A percentile compares a stretch with the other conserved stretches of the same genome.
Conservation (phyloP, 2,888 invertebrate species). For the Cactoblastis cactorum region DNA sequence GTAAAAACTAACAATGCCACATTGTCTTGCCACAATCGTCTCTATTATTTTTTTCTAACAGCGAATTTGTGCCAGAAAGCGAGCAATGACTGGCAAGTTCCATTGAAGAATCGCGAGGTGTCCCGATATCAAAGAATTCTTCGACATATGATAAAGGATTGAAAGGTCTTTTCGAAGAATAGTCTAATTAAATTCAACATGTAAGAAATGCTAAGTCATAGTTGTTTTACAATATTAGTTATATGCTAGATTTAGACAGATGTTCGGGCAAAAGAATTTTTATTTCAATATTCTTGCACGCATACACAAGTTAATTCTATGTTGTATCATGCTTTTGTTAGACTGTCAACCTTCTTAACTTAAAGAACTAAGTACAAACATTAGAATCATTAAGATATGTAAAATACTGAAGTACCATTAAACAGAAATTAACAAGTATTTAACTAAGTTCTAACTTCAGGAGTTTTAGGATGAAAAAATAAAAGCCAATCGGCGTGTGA, state of each 20-base stretch:
- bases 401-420: no score
- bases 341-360: no score
- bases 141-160: neutral
- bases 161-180: neutral
- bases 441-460: neutral
- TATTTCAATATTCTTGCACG: no score
- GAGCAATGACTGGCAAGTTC: neutral
- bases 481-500: slow-evolving; percentile 31
- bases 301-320: no score
- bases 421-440: neutral
- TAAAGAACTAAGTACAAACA: no score
- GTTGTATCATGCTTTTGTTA: no score
- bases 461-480: slow-evolving; percentile 14
- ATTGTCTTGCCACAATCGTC: slow-evolving; percentile 19
- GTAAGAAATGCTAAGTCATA: neutral
- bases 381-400: no score
- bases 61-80: neutral
- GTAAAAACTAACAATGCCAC: slow-evolving; percentile 1
- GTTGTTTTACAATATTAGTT: no score
- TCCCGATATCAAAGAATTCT: neutral
- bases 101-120: neutral
- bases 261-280: no score
- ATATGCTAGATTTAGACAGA: no score
- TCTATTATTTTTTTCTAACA: neutral
- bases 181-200: neutral